A percentile compares a stretch with the other conserved stretches of the same genome.
These are phyloP conservation scores for Machimus rusticus DNA, from an alignment of 2,888 invertebrate species.

Conservation along the genomic window DNA sequence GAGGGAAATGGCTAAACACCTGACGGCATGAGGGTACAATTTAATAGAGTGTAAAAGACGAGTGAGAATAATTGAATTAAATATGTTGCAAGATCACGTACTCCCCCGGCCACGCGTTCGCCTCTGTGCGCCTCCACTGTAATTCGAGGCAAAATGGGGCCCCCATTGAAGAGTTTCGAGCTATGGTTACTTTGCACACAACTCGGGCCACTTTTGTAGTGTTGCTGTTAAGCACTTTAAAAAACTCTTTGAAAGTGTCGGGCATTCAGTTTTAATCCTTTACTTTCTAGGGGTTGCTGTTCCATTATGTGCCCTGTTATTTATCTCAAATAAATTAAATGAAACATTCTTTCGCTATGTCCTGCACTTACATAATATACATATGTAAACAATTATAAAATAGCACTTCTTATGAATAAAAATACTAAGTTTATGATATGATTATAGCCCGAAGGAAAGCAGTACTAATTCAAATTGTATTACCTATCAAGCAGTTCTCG, in stretches of 20 bases:
- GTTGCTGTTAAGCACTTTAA: background rate
- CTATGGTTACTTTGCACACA: background rate
- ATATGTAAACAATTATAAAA: too few species aligned
- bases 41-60: background rate
- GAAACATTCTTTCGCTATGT: background rate
- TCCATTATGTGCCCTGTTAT: background rate
- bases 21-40: background rate
- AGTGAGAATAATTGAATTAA: background rate
- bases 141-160: background rate
- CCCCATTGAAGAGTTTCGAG: background rate
- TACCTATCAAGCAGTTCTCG: too few species aligned
- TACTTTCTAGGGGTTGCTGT: background rate
- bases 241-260: background rate
- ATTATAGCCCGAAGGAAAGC: too few species aligned
- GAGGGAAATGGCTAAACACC: background rate
- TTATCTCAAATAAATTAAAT: background rate
- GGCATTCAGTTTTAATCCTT: background rate
- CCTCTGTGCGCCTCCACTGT: background rate
- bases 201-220: background rate
- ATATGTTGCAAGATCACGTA: background rate
- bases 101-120: background rate
- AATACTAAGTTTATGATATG: too few species aligned
- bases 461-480: too few species aligned
- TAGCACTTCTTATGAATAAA: too few species aligned
- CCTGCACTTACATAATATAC: too few species aligned